Conservation (phyloP, 2,797 vertebrate genomes). For the Eleutherodactylus coqui region DNA sequence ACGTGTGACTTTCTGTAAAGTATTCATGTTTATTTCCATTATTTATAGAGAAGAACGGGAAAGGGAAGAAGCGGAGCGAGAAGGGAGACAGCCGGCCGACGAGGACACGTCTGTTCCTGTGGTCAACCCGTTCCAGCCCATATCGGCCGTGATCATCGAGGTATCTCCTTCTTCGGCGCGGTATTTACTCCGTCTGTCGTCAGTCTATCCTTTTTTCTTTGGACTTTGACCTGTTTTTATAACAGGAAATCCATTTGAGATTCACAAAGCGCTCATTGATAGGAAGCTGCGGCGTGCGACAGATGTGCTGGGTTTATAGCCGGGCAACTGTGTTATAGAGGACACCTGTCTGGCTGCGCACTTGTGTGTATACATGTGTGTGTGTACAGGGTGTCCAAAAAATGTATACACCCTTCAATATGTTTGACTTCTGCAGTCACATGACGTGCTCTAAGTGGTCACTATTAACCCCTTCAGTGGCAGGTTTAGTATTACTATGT, state of each 20-base stretch:
- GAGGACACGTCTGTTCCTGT: conserved; percentile 74
- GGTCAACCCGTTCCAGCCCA: conserved; percentile 83
- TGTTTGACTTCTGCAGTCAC: too few relatives aligned
- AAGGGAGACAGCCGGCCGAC: conserved; percentile 71
- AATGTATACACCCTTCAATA: too few relatives aligned
- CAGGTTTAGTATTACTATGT: too few relatives aligned
- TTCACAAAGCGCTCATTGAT: background rate
- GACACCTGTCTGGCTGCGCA: background rate
- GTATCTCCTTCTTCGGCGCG: conserved; percentile 68
- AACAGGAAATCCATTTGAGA: background rate
- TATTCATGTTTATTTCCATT: background rate
- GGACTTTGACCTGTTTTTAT: conserved; percentile 6
- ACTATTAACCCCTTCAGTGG: too few relatives aligned
- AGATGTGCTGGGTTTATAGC: conserved; percentile 1
- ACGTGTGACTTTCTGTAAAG: too few relatives aligned
- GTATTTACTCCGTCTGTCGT: background rate
- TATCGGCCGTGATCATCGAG: conserved; percentile 81
- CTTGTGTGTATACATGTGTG: too few relatives aligned
- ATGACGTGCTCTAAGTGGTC: too few relatives aligned
- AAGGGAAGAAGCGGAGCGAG: conserved; percentile 78
- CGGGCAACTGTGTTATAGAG: background rate
- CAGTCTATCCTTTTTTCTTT: background rate
- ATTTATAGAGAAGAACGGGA: conserved; percentile 78
- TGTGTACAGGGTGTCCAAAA: too few relatives aligned
- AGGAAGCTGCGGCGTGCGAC: too few relatives aligned